A percentile compares a stretch with the other conserved stretches of the same genome.
Evolutionary conservation across 2,888 invertebrate species (phyloP).

Genomic region (Caenorhabditis angaria): DNA sequence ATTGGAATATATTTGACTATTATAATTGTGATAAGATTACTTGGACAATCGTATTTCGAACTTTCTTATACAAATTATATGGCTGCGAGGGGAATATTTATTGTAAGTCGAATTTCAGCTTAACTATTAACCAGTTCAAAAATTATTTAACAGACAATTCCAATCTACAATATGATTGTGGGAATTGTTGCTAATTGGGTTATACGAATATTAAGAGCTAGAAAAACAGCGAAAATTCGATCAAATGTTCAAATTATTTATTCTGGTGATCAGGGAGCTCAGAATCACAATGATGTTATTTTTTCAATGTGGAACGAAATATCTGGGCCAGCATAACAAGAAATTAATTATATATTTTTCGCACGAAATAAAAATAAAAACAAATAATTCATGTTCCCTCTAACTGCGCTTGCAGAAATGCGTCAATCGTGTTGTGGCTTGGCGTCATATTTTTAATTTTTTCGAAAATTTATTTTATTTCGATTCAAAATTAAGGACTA

Average conservation of each 20-base stretch:
- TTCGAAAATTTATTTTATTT: no score
- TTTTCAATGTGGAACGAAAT: constrained; percentile 18
- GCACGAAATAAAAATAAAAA: no score
- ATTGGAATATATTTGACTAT: constrained; percentile 19
- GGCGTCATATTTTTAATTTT: no score
- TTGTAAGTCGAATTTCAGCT: neutral
- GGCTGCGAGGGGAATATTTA: constrained; percentile 18
- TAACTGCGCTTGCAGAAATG: no score
- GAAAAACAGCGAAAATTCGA: constrained; percentile 13
- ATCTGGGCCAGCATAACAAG: no score
- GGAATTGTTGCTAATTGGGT: constrained; percentile 11
- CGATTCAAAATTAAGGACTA: no score
- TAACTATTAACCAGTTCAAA: neutral
- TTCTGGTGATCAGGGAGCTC: constrained; percentile 22
- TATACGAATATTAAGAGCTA: neutral
- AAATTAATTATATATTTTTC: no score
- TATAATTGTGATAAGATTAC: constrained; percentile 14
- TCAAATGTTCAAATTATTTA: constrained; percentile 17
- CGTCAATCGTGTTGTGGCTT: no score
- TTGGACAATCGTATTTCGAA: constrained; percentile 19
- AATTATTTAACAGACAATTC: constrained; percentile 12
- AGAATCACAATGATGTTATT: constrained; percentile 27
- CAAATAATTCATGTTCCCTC: no score
- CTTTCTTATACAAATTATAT: constrained; percentile 20
- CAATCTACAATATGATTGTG: constrained; percentile 28